Evolutionary conservation across 2,113 vertebrate species (phyloP).

Genomic region (Rhinichthys klamathensis): DNA sequence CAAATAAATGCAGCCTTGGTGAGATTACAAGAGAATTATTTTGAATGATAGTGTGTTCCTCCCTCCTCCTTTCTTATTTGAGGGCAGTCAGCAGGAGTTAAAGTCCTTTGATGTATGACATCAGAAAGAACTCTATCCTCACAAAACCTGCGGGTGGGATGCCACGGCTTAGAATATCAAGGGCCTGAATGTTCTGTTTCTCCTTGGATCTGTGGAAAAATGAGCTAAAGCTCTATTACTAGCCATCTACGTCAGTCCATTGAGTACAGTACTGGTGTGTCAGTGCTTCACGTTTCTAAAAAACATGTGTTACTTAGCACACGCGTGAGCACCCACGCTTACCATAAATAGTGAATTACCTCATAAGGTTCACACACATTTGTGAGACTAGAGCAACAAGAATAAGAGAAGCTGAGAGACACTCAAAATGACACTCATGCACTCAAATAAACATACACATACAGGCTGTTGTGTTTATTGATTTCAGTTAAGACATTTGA

Average conservation of each 20-base stretch:
- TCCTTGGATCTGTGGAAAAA: neutral
- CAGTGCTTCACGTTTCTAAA: neutral
- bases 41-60: neutral
- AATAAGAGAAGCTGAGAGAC: neutral
- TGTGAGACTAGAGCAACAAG: neutral
- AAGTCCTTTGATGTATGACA: neutral
- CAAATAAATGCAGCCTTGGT: neutral
- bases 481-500: neutral
- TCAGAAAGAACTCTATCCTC: neutral
- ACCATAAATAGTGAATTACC: slow-evolving; percentile 16
- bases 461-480: neutral
- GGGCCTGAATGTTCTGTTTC: slow-evolving; percentile 7
- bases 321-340: neutral
- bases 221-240: neutral
- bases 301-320: slow-evolving; percentile 2
- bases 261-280: neutral
- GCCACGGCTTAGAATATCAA: neutral
- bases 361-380: neutral
- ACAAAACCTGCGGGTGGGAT: neutral
- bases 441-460: neutral
- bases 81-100: neutral
- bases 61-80: neutral
- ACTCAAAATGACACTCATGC: neutral
- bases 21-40: neutral
- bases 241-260: neutral